Base-by-base conservation (phyloP, 2,797 vertebrate genomes). In the Etheostoma perlongum region DNA sequence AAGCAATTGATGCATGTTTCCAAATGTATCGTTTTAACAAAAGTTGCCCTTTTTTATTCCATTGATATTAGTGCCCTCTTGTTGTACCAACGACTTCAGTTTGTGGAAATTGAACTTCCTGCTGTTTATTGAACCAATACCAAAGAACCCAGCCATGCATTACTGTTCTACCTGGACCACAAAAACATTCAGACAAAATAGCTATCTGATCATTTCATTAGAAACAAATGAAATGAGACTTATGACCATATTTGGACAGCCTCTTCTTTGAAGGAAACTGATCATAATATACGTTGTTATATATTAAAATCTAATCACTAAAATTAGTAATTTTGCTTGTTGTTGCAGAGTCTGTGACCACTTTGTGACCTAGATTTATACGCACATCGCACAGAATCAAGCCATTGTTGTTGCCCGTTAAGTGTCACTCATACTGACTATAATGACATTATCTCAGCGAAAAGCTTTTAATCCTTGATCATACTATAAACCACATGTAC, bases 361-460 rank as follows among this genome's bases (percentile, higher is more conserved):
- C 15, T 71, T 44, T 46, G 21, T 67, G 55, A 53, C 6, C n/a
- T 27, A 52, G 61, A 61, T 71, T 54, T 63, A n/a, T 44, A 42
- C 25, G 63, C 83, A 61, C 48, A 51, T 72, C 55, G 46, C 44
- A 77, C 36, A 72, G 48, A 78, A 74, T 63, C 5, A 54, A 42
- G 54, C 62, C 14, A 53, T 68, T 70, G 21, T 27, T 40, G 19
- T 67, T 58, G 53, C 21, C 54, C 51, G 47, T 61, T 21, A 23
- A 40, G 54, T 33, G 46, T 54, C 36, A 23, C 27, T 65, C 9
- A 44, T 25, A 5, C 7, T 25, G 59, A 63, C 23, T 36, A 4
- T 25, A 57, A 66, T 4, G 23, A 49, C 3, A 8, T 61, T 23
- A 76, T 64, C 13, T 13, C 23, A n/a, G 70, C 27, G 42, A 67